Evolutionary conservation across 2,797 vertebrate genomes (phyloP).

Genomic region (Pipistrellus pipistrellus): DNA sequence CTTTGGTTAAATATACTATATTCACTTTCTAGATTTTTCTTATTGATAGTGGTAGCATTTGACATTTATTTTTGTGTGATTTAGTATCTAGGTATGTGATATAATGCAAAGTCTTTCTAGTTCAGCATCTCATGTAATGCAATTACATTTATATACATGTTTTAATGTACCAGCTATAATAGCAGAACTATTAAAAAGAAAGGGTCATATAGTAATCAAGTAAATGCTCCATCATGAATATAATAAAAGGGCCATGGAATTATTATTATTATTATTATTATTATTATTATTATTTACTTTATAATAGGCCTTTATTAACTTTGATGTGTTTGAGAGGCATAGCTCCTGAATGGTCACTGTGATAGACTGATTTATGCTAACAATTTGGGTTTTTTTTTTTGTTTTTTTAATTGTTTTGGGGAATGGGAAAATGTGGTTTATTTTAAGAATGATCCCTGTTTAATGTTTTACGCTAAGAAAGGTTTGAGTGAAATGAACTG

Average conservation of each 20-base stretch:
- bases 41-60: background rate
- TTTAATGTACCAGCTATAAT: background rate
- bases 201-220: background rate
- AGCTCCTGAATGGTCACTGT: background rate
- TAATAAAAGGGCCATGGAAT: background rate
- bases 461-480: background rate
- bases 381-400: background rate
- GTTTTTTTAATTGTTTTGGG: background rate
- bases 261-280: too few species aligned
- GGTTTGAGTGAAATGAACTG: conserved; percentile 35
- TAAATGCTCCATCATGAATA: conserved; percentile 22
- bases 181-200: conserved; percentile 28
- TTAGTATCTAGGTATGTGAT: background rate
- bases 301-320: conserved; percentile 32
- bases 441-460: conserved; percentile 51
- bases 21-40: background rate
- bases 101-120: background rate
- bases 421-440: conserved; percentile 50
- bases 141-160: background rate
- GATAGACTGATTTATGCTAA: background rate
- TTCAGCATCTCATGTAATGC: background rate
- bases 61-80: background rate
- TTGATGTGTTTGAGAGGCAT: background rate
- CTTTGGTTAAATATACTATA: background rate
- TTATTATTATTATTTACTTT: background rate